These are phyloP conservation scores for Spermophilus dauricus DNA, from an alignment of 2,113 vertebrate genomes.

Conservation along the genomic window DNA sequence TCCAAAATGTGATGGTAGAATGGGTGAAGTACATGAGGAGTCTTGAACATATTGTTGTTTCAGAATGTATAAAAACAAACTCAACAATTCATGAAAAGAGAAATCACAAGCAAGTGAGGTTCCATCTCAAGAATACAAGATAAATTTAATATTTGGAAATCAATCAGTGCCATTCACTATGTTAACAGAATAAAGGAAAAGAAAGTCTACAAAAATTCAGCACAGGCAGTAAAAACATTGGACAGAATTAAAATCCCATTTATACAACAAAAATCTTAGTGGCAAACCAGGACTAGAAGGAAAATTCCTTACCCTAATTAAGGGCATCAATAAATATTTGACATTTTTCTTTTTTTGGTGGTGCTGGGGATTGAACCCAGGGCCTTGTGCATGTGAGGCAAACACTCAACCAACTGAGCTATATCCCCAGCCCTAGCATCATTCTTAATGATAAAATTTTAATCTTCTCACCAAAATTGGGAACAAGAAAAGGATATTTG, in stretches of 20 bases:
- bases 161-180: background rate
- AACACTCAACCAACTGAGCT: too few species aligned
- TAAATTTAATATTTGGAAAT: background rate
- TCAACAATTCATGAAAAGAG: background rate
- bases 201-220: background rate
- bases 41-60: background rate
- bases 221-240: background rate
- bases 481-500: too few species aligned
- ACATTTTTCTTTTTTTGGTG: too few species aligned
- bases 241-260: background rate
- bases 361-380: too few species aligned
- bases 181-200: background rate
- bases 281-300: background rate
- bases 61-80: background rate
- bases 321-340: too few species aligned
- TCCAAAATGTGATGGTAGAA: background rate
- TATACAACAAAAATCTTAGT: background rate
- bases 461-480: too few species aligned
- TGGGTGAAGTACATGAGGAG: background rate
- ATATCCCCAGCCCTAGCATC: too few species aligned
- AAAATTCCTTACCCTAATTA: background rate
- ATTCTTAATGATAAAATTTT: too few species aligned
- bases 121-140: background rate
- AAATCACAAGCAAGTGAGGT: background rate
- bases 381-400: too few species aligned